Conservation (phyloP, 1,140 invertebrate genomes). For the Drosophila ambigua region DNA sequence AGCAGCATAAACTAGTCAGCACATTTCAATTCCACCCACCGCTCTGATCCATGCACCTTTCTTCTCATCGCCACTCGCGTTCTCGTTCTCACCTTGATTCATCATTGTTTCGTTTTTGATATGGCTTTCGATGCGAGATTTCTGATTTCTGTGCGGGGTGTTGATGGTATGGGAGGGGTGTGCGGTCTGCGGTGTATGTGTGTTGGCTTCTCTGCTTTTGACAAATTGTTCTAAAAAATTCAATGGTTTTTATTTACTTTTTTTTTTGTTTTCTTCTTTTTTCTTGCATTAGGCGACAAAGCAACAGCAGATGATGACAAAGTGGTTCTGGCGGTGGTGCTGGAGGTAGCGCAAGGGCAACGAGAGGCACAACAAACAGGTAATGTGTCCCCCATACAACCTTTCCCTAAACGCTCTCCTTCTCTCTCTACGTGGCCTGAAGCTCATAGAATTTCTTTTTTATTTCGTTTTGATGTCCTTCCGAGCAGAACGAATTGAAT, state of each 20-base stretch:
- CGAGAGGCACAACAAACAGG: constrained; percentile 15
- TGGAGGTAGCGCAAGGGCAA: background rate
- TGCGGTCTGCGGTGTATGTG: constrained; percentile 12
- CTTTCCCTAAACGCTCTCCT: too few relatives aligned
- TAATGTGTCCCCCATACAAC: constrained; percentile 7
- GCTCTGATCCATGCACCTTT: background rate
- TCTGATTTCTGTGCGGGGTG: constrained; percentile 36
- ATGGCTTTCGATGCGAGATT: constrained; percentile 45
- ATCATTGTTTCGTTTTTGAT: constrained; percentile 54
- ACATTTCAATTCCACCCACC: constrained; percentile 1
- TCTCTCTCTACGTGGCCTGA: background rate
- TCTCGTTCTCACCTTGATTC: constrained; percentile 39
- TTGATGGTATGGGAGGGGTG: too few relatives aligned
- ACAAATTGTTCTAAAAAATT: constrained; percentile 66
- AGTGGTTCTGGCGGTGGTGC: background rate
- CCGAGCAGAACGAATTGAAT: too few relatives aligned
- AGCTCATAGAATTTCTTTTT: constrained; percentile 11
- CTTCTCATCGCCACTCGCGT: background rate
- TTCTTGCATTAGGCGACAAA: constrained; percentile 30
- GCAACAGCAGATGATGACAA: constrained; percentile 10
- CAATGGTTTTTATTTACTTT: constrained; percentile 30
- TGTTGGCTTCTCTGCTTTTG: constrained; percentile 46
- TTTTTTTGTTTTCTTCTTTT: constrained; percentile 4
- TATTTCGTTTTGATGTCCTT: background rate
- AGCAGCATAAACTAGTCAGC: constrained; percentile 36